Conservation (phyloP, 1,140 invertebrate genomes). For the Cryptotermes secundus region DNA sequence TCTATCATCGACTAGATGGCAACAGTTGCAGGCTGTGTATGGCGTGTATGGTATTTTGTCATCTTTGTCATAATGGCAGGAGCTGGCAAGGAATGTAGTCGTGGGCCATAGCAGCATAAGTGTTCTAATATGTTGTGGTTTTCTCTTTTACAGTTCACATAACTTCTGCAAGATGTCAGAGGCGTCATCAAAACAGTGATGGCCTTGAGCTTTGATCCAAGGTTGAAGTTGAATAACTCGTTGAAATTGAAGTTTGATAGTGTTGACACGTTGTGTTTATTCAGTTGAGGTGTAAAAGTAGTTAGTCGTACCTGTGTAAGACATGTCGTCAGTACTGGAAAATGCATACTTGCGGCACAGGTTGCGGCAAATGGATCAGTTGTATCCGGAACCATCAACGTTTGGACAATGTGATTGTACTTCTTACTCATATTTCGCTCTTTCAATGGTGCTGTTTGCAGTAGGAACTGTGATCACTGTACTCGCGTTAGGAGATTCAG, state of each 20-base stretch:
- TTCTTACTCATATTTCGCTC: conserved; percentile 64
- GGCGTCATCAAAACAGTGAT: background rate
- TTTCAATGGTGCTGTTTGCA: conserved; percentile 62
- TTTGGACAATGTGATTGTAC: conserved; percentile 65
- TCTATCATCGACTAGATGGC: background rate
- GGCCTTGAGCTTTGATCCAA: background rate
- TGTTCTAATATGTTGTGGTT: background rate
- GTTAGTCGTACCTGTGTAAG: background rate
- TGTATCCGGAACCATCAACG: conserved; percentile 58
- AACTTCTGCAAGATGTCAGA: background rate
- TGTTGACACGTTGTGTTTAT: background rate
- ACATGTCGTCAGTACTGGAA: conserved; percentile 61
- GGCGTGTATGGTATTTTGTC: too few relatives aligned
- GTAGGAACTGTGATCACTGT: conserved; percentile 65
- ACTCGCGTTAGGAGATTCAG: conserved; percentile 53
- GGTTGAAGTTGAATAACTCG: conserved; percentile 16
- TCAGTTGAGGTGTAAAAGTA: background rate
- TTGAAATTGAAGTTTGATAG: background rate
- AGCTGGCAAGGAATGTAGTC: background rate
- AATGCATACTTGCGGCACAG: conserved; percentile 59
- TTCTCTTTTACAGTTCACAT: background rate
- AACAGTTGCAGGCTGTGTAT: background rate
- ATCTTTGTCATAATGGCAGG: too few relatives aligned
- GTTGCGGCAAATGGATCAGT: conserved; percentile 57
- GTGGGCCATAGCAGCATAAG: background rate